These are phyloP conservation scores for Scelioninae gen. 1 DNA, from an alignment of 2,888 invertebrate species.

Conservation along the genomic window DNA sequence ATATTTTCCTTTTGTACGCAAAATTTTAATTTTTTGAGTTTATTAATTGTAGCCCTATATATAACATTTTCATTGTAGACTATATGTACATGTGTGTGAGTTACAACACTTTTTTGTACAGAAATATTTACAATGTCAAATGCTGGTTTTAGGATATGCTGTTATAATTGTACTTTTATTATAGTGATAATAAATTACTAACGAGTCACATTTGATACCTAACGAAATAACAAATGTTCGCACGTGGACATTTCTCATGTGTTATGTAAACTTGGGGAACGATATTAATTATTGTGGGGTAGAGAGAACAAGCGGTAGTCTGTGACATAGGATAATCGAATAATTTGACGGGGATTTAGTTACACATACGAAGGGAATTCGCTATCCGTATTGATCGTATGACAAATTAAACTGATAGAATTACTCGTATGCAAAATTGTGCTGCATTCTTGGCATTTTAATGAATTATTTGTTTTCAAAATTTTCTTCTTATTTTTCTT, in stretches of 20 bases:
- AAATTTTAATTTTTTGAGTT: not conserved
- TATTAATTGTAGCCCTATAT: not conserved
- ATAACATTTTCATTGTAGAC: too few species aligned
- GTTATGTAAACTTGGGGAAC: slow-evolving; percentile 62
- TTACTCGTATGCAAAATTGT: slow-evolving; percentile 56
- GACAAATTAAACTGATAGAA: slow-evolving; percentile 75
- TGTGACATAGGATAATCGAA: slow-evolving; percentile 72
- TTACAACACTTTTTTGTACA: not conserved
- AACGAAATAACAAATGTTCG: slow-evolving; percentile 61
- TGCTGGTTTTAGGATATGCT: not conserved
- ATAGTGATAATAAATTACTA: slow-evolving; percentile 37
- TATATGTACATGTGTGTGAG: too few species aligned
- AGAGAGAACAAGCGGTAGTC: slow-evolving; percentile 52
- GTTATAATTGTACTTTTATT: not conserved
- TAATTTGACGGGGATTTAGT: slow-evolving; percentile 74
- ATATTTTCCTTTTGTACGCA: not conserved
- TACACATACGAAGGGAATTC: slow-evolving; percentile 68
- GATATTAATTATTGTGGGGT: slow-evolving; percentile 75
- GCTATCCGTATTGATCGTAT: slow-evolving; percentile 65
- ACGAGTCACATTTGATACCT: slow-evolving; percentile 24
- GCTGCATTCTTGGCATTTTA: slow-evolving; percentile 11
- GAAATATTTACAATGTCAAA: not conserved
- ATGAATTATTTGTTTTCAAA: not conserved
- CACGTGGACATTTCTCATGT: slow-evolving; percentile 58
- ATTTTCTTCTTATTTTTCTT: too few species aligned